phyloP scores from a whole-genome alignment of 1,140 invertebrate species.

The Drusus annulatus region DNA sequence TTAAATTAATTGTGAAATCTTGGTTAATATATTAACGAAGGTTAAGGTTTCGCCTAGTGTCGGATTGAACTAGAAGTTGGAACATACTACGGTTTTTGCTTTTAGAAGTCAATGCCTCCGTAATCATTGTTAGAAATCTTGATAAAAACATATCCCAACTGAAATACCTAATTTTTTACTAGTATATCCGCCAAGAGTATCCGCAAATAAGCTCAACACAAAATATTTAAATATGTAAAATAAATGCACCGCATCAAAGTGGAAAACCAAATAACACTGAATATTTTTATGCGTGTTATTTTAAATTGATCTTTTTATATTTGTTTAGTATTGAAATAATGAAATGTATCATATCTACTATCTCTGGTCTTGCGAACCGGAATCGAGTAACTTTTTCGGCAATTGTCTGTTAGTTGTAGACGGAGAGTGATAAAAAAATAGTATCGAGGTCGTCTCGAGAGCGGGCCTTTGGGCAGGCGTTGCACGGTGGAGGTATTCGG shows the following conservation, averaged over 20 bases:
- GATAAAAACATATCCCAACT: constrained; percentile 12
- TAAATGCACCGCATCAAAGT: too few relatives aligned
- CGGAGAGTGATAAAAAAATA: too few relatives aligned
- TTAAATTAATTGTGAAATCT: not conserved
- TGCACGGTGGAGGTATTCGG: constrained; percentile 6
- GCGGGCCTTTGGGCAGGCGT: constrained; percentile 5
- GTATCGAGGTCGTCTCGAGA: constrained; percentile 38
- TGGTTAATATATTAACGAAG: not conserved
- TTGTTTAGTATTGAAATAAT: too few relatives aligned
- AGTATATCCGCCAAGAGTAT: constrained; percentile 14
- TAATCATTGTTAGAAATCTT: not conserved
- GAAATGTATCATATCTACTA: not conserved
- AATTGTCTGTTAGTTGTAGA: constrained; percentile 26
- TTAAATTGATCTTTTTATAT: too few relatives aligned
- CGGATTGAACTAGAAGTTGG: not conserved
- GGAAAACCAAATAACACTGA: too few relatives aligned
- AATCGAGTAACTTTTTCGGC: constrained; percentile 30
- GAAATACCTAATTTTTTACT: constrained; percentile 15
- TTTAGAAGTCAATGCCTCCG: constrained; percentile 36
- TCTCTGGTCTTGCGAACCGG: constrained; percentile 16
- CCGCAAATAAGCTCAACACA: not conserved
- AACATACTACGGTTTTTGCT: constrained; percentile 10
- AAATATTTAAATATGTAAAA: not conserved
- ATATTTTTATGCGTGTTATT: too few relatives aligned
- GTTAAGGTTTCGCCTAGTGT: constrained; percentile 1